Conservation (phyloP, 2,113 vertebrate genomes). For the Oreotrochilus melanogaster region DNA sequence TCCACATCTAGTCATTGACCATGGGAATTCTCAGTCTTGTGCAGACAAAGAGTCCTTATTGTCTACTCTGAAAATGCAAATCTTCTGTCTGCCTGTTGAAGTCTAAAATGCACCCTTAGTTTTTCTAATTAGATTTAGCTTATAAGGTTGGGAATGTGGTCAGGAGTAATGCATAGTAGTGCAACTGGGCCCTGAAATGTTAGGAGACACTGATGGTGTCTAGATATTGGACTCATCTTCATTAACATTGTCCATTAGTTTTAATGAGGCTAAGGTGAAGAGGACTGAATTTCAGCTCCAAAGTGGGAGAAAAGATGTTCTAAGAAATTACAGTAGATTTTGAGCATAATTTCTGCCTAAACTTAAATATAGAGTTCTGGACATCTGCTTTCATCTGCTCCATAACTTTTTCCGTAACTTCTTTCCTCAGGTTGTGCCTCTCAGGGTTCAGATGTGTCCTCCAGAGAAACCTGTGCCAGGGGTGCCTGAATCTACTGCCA, state of each 20-base stretch:
- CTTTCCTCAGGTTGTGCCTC: neutral
- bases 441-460: neutral
- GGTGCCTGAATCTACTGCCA: neutral
- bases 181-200: neutral
- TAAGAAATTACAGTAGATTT: neutral
- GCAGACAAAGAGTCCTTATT: neutral
- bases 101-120: neutral
- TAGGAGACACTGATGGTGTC: neutral
- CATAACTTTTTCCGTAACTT: neutral
- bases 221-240: neutral
- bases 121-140: neutral
- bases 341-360: neutral
- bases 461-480: neutral
- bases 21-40: slow-evolving; percentile 11
- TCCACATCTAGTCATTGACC: neutral
- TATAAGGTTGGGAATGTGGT: neutral
- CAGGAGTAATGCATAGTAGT: neutral
- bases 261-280: neutral
- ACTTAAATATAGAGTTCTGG: neutral
- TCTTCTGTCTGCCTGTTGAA: neutral
- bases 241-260: neutral
- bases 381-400: neutral
- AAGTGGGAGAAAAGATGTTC: neutral
- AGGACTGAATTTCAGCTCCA: neutral
- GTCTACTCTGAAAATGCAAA: neutral